Percentiles rank a stretch among this genome's conserved stretches.
phyloP scores from a whole-genome alignment of 2,888 invertebrate genomes.

The Nycteola revayana region DNA sequence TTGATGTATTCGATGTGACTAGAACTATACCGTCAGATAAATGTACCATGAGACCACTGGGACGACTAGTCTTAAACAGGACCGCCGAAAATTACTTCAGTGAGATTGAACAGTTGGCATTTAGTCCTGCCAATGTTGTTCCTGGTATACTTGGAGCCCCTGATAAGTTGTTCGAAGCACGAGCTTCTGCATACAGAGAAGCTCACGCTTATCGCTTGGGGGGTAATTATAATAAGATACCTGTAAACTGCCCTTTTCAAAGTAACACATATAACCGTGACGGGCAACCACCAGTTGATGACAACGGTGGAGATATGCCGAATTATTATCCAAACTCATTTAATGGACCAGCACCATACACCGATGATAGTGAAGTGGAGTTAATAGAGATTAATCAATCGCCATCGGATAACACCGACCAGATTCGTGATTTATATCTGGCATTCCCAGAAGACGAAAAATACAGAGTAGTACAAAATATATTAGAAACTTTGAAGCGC shows the following conservation, averaged over 20 bases:
- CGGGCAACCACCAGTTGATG: conserved; percentile 87
- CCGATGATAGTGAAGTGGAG: conserved; percentile 76
- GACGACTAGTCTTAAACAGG: conserved; percentile 90
- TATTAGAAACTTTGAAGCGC: conserved; percentile 87
- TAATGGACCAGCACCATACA: conserved; percentile 87
- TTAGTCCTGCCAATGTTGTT: conserved; percentile 91
- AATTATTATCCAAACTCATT: conserved; percentile 98
- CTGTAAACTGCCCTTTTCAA: conserved; percentile 95
- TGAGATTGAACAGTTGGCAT: conserved; percentile 95
- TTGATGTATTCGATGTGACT: conserved; percentile 95
- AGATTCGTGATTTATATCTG: conserved; percentile 89
- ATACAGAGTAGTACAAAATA: conserved; percentile 88
- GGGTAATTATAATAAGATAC: conserved; percentile 92
- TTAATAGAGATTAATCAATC: conserved; percentile 84
- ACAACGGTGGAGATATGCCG: conserved; percentile 92
- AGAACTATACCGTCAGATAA: conserved; percentile 90
- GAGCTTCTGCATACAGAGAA: conserved; percentile 92
- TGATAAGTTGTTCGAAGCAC: conserved; percentile 93
- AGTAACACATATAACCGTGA: conserved; percentile 92
- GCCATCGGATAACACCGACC: conserved; percentile 92
- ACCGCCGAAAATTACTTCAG: conserved; percentile 95
- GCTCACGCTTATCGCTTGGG: conserved; percentile 93
- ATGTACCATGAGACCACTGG: conserved; percentile 91
- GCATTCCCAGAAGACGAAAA: conserved; percentile 87
- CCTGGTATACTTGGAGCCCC: conserved; percentile 95